Evolutionary conservation across 2,113 vertebrate genomes (phyloP).

Genomic region (Tragulus kanchil): DNA sequence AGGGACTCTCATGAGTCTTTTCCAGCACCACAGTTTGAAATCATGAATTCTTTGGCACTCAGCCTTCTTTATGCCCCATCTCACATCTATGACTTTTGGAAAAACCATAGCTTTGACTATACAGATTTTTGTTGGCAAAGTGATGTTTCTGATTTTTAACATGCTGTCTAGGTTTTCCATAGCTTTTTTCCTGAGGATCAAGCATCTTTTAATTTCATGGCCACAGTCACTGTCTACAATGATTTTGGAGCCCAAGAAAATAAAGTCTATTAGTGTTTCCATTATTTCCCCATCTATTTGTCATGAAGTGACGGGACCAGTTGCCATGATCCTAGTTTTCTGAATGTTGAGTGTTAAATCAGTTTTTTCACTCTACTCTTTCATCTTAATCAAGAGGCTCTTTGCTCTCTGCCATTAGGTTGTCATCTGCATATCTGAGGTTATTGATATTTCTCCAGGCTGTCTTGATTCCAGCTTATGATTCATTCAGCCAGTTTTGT

Average conservation of each 20-base stretch:
- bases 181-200: background rate
- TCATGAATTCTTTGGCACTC: background rate
- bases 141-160: background rate
- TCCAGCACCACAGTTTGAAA: background rate
- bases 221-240: background rate
- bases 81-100: background rate
- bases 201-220: background rate
- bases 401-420: background rate
- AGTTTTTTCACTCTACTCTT: background rate
- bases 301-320: background rate
- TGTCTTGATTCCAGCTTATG: background rate
- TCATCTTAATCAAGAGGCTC: background rate
- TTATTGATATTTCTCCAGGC: background rate
- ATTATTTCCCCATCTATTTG: background rate
- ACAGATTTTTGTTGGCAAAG: background rate
- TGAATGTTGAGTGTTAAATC: background rate
- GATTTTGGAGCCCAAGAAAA: background rate
- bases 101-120: background rate
- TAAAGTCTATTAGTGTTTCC: background rate
- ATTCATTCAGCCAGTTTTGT: background rate
- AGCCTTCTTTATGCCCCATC: background rate
- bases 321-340: background rate
- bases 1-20: background rate
- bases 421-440: background rate
- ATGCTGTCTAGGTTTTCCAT: background rate